A percentile compares a stretch with the other conserved stretches of the same genome.
phyloP scores from a whole-genome alignment of 2,888 invertebrate species.

The Notocelia uddmanniana region DNA sequence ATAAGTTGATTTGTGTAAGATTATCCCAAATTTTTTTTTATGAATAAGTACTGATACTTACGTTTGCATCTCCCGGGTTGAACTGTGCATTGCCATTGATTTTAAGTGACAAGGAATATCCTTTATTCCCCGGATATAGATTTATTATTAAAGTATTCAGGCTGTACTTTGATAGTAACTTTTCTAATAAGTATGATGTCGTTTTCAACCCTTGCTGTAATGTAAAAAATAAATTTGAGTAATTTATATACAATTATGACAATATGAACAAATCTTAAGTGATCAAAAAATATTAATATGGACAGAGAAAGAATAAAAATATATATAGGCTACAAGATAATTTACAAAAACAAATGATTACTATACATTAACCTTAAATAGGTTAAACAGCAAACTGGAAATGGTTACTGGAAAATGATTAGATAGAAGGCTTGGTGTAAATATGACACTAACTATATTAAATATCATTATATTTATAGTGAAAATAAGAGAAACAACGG shows the following conservation, averaged over 20 bases:
- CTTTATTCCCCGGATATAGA: slow-evolving; percentile 96
- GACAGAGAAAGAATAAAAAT: neutral
- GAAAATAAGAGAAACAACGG: slow-evolving; percentile 6
- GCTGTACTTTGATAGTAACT: slow-evolving; percentile 93
- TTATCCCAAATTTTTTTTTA: too few species aligned
- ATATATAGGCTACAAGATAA: neutral
- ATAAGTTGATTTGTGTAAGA: too few species aligned
- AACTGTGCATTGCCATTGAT: slow-evolving; percentile 84
- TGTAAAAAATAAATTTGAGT: slow-evolving; percentile 43
- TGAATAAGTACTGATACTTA: too few species aligned
- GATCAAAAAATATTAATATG: neutral
- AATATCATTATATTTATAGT: neutral
- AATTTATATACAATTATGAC: neutral
- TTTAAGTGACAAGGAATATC: slow-evolving; percentile 91
- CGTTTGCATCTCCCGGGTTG: slow-evolving; percentile 77
- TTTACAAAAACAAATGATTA: neutral
- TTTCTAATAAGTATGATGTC: slow-evolving; percentile 92
- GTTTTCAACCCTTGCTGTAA: slow-evolving; percentile 87
- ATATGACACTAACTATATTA: slow-evolving; percentile 7
- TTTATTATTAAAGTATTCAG: slow-evolving; percentile 96
- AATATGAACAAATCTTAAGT: neutral
- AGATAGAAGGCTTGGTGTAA: neutral
- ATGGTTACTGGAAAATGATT: neutral
- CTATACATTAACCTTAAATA: neutral
- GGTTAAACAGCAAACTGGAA: slow-evolving; percentile 4